A percentile compares a stretch with the other conserved stretches of the same genome.
Evolutionary conservation across 2,113 vertebrate species (phyloP).

Genomic region (Hemiprocne comata): DNA sequence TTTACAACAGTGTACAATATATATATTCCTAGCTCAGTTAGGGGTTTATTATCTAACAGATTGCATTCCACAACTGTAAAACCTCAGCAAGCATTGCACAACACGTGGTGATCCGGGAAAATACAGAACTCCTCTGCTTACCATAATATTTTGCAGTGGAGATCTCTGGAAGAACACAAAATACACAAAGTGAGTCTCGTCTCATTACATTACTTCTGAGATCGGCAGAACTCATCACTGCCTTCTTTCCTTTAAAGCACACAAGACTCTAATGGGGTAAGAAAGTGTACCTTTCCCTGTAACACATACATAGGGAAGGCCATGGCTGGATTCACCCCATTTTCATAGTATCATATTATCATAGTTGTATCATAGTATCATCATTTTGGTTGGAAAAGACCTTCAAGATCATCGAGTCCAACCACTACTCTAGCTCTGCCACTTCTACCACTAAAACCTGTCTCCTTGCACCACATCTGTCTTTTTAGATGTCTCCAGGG

Average conservation of each 20-base stretch:
- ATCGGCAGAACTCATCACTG: accelerated
- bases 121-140: not conserved
- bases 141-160: not conserved
- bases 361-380: too few relatives aligned
- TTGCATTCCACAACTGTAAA: not conserved
- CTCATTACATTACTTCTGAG: accelerated
- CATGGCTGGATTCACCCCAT: accelerated
- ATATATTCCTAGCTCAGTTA: accelerated
- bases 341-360: too few relatives aligned
- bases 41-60: not conserved
- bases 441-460: too few relatives aligned
- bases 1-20: not conserved
- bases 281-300: accelerated
- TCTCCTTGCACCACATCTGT: too few relatives aligned
- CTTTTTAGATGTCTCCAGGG: too few relatives aligned
- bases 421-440: too few relatives aligned
- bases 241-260: not conserved
- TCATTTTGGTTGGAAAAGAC: too few relatives aligned
- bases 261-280: not conserved
- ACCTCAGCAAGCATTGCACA: not conserved
- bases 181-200: not conserved
- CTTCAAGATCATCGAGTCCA: too few relatives aligned
- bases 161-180: not conserved
- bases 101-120: not conserved
- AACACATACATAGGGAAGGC: not conserved